Conservation (phyloP, 2,888 invertebrate species). For the Campoletis raptor region DNA sequence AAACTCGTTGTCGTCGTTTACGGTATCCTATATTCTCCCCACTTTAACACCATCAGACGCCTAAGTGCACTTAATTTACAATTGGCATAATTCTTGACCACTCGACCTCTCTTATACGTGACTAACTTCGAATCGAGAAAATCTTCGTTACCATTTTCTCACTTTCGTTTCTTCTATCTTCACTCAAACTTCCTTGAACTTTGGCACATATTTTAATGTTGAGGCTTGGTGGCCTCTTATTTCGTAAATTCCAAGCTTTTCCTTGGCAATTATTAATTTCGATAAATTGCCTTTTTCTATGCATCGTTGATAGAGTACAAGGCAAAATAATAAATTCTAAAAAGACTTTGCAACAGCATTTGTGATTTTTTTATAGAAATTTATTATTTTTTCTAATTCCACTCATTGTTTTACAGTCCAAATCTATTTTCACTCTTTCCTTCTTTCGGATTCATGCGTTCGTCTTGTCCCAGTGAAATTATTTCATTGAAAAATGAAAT, state of each 20-base stretch:
- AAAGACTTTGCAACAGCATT: background rate
- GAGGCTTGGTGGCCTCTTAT: background rate
- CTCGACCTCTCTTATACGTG: conserved; percentile 66
- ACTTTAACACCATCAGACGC: conserved; percentile 70
- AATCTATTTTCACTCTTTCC: background rate
- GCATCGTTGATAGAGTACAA: background rate
- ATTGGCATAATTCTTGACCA: conserved; percentile 78
- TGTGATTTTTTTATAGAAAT: background rate
- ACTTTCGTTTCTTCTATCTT: background rate
- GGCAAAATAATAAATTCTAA: background rate
- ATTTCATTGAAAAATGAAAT: background rate
- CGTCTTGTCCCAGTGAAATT: background rate
- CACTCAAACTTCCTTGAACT: background rate
- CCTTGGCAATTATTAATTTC: background rate
- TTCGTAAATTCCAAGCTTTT: background rate
- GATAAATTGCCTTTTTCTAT: background rate
- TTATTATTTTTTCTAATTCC: background rate
- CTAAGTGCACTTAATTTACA: conserved; percentile 80
- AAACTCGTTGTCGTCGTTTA: conserved; percentile 45
- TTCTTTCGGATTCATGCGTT: background rate
- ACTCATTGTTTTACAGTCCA: no score
- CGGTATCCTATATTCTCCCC: conserved; percentile 70
- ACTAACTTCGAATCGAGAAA: conserved; percentile 45
- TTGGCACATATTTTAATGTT: background rate
- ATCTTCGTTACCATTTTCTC: conserved; percentile 28